These are phyloP conservation scores for Perca flavescens DNA, from an alignment of 2,113 vertebrate genomes.

Conservation along the genomic window DNA sequence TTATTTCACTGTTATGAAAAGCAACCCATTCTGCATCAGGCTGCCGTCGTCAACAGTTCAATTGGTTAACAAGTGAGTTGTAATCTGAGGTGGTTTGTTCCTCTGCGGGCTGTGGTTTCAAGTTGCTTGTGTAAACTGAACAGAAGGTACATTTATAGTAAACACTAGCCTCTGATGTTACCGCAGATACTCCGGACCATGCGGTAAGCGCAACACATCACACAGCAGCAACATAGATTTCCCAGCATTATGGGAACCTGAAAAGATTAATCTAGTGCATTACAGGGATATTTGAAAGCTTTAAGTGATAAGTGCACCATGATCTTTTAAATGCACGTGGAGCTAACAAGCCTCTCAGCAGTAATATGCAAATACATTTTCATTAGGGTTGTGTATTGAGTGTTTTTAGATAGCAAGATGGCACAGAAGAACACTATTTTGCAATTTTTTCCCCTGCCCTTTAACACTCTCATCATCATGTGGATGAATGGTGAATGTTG, in stretches of 20 bases:
- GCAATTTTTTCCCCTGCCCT: conserved; percentile 28
- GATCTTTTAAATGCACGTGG: not conserved
- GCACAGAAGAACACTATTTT: conserved; percentile 18
- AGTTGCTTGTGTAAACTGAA: conserved; percentile 19
- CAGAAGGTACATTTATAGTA: conserved; percentile 59
- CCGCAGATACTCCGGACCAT: not conserved
- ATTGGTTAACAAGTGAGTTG: conserved; percentile 17
- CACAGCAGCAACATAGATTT: conserved; percentile 15
- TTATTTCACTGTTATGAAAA: conserved; percentile 46
- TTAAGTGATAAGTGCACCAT: not conserved
- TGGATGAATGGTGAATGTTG: conserved; percentile 10
- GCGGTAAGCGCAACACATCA: conserved; percentile 3
- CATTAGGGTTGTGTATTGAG: conserved; percentile 42
- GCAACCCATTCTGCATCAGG: conserved; percentile 26
- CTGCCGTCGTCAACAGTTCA: not conserved
- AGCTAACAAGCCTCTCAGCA: not conserved
- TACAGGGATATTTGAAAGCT: conserved; percentile 28
- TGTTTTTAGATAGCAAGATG: conserved; percentile 11
- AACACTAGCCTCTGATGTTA: conserved; percentile 52
- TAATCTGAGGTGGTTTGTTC: conserved; percentile 25
- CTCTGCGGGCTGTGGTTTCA: conserved; percentile 12
- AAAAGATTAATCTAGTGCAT: conserved; percentile 17
- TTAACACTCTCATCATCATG: conserved; percentile 21
- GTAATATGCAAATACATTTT: conserved; percentile 43
- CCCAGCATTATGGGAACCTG: conserved; percentile 25